Conservation (phyloP, 2,888 invertebrate genomes). For the Drosophila dives region DNA sequence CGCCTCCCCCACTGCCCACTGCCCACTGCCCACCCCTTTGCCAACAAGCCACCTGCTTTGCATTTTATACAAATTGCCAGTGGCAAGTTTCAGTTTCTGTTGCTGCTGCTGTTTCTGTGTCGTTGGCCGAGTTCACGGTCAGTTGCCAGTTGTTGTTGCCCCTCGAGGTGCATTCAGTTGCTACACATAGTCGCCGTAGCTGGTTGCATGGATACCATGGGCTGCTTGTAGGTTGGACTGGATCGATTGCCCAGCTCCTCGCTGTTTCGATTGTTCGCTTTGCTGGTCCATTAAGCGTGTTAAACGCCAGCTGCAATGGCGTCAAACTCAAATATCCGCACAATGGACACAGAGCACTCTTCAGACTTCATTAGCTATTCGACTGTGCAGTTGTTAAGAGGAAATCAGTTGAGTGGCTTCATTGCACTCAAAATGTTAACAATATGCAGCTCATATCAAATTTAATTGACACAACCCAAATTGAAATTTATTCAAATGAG, state of each 20-base stretch:
- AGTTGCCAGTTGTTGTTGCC: slow-evolving; percentile 31
- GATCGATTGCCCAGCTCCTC: slow-evolving; percentile 30
- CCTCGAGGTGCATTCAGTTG: slow-evolving; percentile 32
- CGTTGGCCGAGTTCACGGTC: slow-evolving; percentile 77
- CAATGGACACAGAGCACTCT: slow-evolving; percentile 37
- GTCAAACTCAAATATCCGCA: slow-evolving; percentile 51
- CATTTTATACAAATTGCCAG: slow-evolving; percentile 43
- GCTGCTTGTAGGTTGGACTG: slow-evolving; percentile 46
- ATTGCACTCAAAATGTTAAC: neutral
- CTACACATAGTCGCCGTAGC: slow-evolving; percentile 1
- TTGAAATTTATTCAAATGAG: neutral
- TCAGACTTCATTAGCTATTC: slow-evolving; percentile 46
- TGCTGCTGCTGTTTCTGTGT: slow-evolving; percentile 60
- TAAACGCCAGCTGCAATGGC: slow-evolving; percentile 59
- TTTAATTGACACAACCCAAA: neutral
- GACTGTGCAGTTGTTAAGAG: neutral
- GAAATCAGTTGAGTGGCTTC: neutral
- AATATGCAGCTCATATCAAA: neutral
- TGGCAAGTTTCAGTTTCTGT: slow-evolving; percentile 47
- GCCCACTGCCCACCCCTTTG: slow-evolving; percentile 6
- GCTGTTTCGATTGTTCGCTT: slow-evolving; percentile 39
- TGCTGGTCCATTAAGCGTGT: slow-evolving; percentile 58
- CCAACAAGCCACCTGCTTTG: slow-evolving; percentile 7
- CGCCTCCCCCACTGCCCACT: neutral
- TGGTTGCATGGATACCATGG: slow-evolving; percentile 12